These are phyloP conservation scores for Progne subis DNA, from an alignment of 2,113 vertebrate species.

Conservation along the genomic window DNA sequence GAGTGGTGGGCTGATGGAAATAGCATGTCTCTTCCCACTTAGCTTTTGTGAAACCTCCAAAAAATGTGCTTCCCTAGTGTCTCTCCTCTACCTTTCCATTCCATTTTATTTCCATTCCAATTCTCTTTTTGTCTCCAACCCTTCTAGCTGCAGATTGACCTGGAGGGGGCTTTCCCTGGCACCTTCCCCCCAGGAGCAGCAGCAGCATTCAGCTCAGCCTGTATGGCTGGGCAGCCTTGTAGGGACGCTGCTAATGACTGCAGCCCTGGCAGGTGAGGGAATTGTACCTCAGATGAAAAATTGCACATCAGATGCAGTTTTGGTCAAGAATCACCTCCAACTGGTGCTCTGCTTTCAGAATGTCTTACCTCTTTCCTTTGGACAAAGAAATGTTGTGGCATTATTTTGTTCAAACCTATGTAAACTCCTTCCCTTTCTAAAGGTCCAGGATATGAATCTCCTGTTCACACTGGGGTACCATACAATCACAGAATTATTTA, in stretches of 20 bases:
- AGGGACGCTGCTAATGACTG: accelerated
- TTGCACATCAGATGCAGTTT: neutral
- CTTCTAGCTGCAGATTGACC: accelerated
- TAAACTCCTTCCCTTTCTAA: neutral
- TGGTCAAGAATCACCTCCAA: neutral
- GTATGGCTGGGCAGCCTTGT: neutral
- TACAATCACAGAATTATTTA: neutral
- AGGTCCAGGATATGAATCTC: neutral
- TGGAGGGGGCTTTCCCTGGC: neutral
- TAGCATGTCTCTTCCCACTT: neutral
- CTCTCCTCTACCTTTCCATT: neutral
- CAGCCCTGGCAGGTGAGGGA: neutral
- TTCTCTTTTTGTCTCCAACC: neutral
- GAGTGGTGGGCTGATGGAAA: neutral
- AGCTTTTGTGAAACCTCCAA: neutral
- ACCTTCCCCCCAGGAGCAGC: neutral
- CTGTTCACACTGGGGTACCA: neutral
- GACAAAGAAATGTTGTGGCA: neutral
- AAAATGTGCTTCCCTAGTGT: neutral
- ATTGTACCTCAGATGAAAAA: accelerated
- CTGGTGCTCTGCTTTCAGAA: neutral
- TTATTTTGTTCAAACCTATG: neutral
- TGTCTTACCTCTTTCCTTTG: neutral
- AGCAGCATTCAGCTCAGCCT: neutral
- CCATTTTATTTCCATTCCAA: neutral